Evolutionary conservation across 2,888 invertebrate species (phyloP).

Genomic region (Polymixis flavicincta): DNA sequence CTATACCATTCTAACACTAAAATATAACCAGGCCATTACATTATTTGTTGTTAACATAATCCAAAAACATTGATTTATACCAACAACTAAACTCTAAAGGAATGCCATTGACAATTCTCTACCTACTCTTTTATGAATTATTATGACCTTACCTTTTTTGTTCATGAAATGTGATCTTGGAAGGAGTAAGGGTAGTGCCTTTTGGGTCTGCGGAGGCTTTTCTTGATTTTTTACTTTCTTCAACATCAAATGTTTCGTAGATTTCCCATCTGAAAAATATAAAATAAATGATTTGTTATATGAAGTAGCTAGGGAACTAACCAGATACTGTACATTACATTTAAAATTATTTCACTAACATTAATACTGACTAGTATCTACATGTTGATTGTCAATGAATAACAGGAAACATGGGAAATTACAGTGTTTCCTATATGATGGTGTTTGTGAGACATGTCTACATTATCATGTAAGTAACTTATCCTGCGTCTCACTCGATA

Average conservation of each 20-base stretch:
- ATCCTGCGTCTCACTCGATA: no score
- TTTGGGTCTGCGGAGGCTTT: constrained; percentile 52
- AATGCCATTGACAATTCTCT: neutral
- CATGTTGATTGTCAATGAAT: neutral
- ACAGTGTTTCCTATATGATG: constrained; percentile 3
- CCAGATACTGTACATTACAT: neutral
- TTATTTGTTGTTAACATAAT: neutral
- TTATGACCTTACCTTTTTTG: constrained; percentile 77
- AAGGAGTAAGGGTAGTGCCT: constrained; percentile 79
- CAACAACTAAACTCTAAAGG: neutral
- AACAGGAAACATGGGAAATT: neutral
- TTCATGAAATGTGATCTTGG: constrained; percentile 74
- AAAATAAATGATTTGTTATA: neutral
- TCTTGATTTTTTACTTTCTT: constrained; percentile 74
- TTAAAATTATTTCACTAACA: neutral
- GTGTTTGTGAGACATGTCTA: neutral
- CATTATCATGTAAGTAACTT: neutral
- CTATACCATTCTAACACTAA: no score
- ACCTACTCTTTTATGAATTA: neutral
- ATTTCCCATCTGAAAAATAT: constrained; percentile 77
- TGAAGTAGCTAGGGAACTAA: neutral
- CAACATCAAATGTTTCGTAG: constrained; percentile 76
- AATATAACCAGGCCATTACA: neutral
- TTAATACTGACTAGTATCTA: neutral
- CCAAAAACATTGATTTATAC: neutral